These are phyloP conservation scores for Podotricha telesiphe DNA, from an alignment of 2,888 invertebrate genomes.

Conservation along the genomic window DNA sequence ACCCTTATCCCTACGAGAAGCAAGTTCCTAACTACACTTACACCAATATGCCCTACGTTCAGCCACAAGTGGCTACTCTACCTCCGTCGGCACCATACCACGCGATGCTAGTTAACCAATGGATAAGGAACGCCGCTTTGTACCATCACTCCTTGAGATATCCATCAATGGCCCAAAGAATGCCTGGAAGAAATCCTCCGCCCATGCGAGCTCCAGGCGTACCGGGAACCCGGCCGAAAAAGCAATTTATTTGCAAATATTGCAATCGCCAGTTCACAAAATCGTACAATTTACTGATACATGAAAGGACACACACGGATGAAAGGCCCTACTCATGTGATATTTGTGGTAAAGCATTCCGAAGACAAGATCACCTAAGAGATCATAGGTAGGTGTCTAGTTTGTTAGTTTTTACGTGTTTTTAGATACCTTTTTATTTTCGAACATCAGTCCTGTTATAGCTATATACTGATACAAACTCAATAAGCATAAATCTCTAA, in stretches of 20 bases:
- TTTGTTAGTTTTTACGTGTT: constrained; percentile 17
- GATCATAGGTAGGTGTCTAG: constrained; percentile 89
- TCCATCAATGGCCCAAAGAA: constrained; percentile 78
- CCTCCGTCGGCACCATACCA: constrained; percentile 80
- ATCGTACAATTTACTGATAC: constrained; percentile 98
- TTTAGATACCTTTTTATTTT: not conserved
- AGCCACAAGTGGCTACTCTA: constrained; percentile 75
- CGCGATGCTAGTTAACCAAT: constrained; percentile 88
- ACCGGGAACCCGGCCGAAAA: constrained; percentile 87
- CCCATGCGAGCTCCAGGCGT: constrained; percentile 82
- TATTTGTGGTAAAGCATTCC: constrained; percentile 97
- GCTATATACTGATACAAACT: constrained; percentile 29
- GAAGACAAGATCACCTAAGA: constrained; percentile 96
- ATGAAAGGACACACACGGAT: constrained; percentile 98
- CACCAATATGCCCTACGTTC: constrained; percentile 74
- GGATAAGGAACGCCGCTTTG: constrained; percentile 88
- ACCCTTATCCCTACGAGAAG: constrained; percentile 73
- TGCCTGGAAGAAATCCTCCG: constrained; percentile 80
- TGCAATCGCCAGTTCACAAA: constrained; percentile 99
- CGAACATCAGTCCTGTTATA: constrained; percentile 19
- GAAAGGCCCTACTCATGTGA: constrained; percentile 98
- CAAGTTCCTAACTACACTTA: constrained; percentile 67
- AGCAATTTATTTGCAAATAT: constrained; percentile 98
- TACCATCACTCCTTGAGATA: constrained; percentile 85
- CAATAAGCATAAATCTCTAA: constrained; percentile 39